Conservation (phyloP, 2,888 invertebrate species). For the Pheosia gnoma region DNA sequence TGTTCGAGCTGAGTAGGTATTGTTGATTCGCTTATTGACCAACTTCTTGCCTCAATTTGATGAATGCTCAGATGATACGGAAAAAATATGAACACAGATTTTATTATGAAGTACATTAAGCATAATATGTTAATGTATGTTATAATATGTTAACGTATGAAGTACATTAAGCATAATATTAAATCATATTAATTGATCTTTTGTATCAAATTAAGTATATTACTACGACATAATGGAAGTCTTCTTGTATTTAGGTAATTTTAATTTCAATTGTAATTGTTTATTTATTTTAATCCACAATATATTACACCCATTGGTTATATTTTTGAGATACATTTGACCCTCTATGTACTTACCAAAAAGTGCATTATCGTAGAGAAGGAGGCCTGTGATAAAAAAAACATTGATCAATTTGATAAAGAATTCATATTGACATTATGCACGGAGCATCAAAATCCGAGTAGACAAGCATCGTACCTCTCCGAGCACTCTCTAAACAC, state of each 20-base stretch:
- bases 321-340: too few species aligned
- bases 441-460: conserved; percentile 19
- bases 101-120: neutral
- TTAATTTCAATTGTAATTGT: too few species aligned
- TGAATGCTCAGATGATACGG: conserved; percentile 21
- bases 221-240: too few species aligned
- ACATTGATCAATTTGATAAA: neutral
- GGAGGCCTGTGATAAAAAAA: neutral
- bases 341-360: too few species aligned
- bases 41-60: conserved; percentile 54
- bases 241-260: too few species aligned
- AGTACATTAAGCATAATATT: neutral
- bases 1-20: conserved; percentile 56
- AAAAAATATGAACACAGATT: conserved; percentile 16
- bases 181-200: too few species aligned
- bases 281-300: too few species aligned
- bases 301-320: too few species aligned
- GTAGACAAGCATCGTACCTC: conserved; percentile 28
- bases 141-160: too few species aligned
- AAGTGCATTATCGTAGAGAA: too few species aligned
- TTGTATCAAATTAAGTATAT: too few species aligned
- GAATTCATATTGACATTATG: conserved; percentile 6
- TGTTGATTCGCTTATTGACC: conserved; percentile 67
- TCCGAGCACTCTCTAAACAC: conserved; percentile 59
- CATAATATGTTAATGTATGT: neutral